Evolutionary conservation across 2,888 invertebrate species (phyloP), one percentile per base, ranked within the genome.

Genomic region (Terebella lapidaria): DNA sequence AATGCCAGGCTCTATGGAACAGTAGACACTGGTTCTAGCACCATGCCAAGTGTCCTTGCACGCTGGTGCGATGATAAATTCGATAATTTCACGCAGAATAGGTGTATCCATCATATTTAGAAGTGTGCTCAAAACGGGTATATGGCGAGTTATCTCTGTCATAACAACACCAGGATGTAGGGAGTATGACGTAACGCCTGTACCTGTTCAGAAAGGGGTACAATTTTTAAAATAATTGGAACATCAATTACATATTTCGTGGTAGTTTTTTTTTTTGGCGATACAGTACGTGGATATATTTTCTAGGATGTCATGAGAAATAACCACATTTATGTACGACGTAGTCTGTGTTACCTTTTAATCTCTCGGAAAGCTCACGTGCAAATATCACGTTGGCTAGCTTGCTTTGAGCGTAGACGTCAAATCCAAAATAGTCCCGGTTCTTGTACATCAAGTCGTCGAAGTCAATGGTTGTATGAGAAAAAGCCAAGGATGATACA

Each of bases 401-500:
- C 66, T 79, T 78, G 28, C 63, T 63, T 35, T 59, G 57, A 42
- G 61, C 61, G 61, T 78, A 79, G 2, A 75, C 76, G n/a, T n/a
- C n/a, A n/a, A n/a, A n/a, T n/a, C n/a, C n/a, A n/a, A n/a, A n/a
- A n/a, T n/a, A n/a, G 22, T 30, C 35, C 26, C 56, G 56, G 22
- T 58, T 58, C 24, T 56, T 35, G 22, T 3, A 10, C 59, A 60
- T 63, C 20, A 61, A 28, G 45, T 61, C 61, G 27, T 63, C 63
- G 26, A 57, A 57, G 29, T 58, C 46, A 18, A 63, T 24, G n/a
- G 25, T 54, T 29, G 24, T 54, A 18, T 49, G 30, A 28, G 10
- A 20, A 91, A 87, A 72, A 4, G 70, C 67, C 26, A 70, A 49
- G 49, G 74, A 72, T 3, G 75, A 70, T 0, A 80, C 64, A 57